Percentiles rank a stretch among this genome's conserved stretches.
These are phyloP conservation scores for Zelostemma sp. DNA, from an alignment of 1,140 invertebrate genomes.

Conservation along the genomic window DNA sequence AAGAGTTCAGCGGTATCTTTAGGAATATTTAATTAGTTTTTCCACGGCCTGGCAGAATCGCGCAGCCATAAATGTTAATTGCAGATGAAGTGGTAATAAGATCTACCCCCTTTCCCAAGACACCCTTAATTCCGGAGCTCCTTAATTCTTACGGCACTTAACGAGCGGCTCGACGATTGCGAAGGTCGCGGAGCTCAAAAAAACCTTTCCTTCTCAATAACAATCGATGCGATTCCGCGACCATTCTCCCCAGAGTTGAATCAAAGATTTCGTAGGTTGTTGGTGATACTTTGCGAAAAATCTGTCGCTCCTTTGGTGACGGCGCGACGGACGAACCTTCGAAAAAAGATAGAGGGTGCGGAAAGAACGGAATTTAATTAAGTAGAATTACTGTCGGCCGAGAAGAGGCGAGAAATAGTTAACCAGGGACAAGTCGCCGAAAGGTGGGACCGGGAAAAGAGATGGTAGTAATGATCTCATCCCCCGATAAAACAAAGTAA, in stretches of 20 bases:
- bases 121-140: conserved; percentile 41
- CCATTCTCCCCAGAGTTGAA: no score
- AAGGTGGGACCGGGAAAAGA: conserved; percentile 34
- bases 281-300: conserved; percentile 44
- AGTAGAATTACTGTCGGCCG: conserved; percentile 71
- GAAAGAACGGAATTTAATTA: conserved; percentile 72
- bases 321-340: conserved; percentile 13
- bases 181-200: conserved; percentile 44
- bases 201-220: no score
- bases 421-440: conserved; percentile 34
- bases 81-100: conserved; percentile 71
- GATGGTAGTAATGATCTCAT: conserved; percentile 61
- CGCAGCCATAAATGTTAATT: conserved; percentile 70
- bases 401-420: conserved; percentile 59
- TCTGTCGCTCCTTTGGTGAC: conserved; percentile 36
- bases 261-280: no score
- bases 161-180: conserved; percentile 56
- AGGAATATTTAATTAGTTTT: conserved; percentile 72
- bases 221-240: no score
- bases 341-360: conserved; percentile 30
- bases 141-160: conserved; percentile 58
- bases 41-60: conserved; percentile 55
- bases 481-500: conserved; percentile 64
- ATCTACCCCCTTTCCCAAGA: conserved; percentile 34
- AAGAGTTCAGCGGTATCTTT: conserved; percentile 37